Conservation (phyloP, 37 sponge, comb jelly and placozoan genomes). For the Mnemiopsis leidyi region DNA sequence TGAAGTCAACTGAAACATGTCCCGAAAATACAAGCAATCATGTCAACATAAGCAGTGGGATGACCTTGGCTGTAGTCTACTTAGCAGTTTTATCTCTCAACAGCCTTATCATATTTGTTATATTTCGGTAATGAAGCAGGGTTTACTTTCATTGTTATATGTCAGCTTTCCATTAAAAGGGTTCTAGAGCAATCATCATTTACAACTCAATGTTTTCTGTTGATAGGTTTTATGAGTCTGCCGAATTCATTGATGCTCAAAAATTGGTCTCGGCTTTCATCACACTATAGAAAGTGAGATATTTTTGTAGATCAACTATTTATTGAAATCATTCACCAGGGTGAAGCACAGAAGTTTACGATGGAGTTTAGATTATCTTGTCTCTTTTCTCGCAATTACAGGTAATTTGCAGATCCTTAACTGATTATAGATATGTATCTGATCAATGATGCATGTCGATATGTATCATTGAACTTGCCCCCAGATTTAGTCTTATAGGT, state of each 20-base stretch:
- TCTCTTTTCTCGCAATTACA: constrained; percentile 32
- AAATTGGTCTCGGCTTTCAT: no score
- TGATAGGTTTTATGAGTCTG: no score
- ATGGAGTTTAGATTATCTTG: constrained; percentile 43
- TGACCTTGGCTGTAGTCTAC: background rate
- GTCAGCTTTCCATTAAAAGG: background rate
- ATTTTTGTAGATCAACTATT: no score
- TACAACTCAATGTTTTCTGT: no score
- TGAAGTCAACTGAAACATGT: background rate
- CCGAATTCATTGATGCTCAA: no score
- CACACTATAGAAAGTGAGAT: no score
- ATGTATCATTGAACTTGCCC: background rate
- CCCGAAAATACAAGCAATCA: background rate
- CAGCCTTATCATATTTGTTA: constrained; percentile 21
- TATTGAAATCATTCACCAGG: no score
- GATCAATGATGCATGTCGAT: background rate
- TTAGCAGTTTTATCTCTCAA: background rate
- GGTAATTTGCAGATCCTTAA: background rate
- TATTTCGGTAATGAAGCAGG: background rate
- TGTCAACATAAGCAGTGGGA: background rate
- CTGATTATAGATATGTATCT: background rate
- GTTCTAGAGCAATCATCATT: no score
- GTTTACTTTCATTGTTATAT: background rate
- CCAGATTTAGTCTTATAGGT: no score
- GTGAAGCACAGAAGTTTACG: constrained; percentile 19